Evolutionary conservation across 1,140 invertebrate genomes (phyloP), one percentile per base, ranked within the genome.

Genomic region (Scaptodrosophila lebanonensis): DNA sequence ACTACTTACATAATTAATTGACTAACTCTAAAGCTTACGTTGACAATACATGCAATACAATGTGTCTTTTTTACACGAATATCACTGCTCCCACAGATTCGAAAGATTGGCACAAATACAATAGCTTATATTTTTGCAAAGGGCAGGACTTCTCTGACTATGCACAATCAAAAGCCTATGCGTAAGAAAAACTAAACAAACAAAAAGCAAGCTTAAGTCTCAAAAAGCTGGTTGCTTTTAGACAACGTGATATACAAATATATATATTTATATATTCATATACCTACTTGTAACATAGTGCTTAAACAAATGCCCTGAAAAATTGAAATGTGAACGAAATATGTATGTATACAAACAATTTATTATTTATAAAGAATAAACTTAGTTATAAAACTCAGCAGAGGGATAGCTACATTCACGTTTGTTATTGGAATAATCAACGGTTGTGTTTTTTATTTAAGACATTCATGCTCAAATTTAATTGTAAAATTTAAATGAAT

Each of bases 81-180:
- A 11, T 20, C 50, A 52, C 63, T 70, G 57, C 76, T 62, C 47
- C 72, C 64, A 68, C 72, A 77, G 72, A 77, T 77, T 72, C 73
- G n/a, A 79, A 68, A 79, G 72, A 77, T 77, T 77, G 72, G 72
- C 72, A 67, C 32, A 33, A 48, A 53, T 77, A 77, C 58, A 67
- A 68, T 67, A 65, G 73, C 36, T 38, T 77, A 40, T 77, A 54
- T 51, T 35, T 72, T 25, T 25, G 8, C 22, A 25, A 25, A 8
- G 8, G 3, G 54, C 72, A 72, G 67, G 63, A 76, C 20, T 47
- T 32, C n/a, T n/a, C n/a, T 22, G 44, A 71, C 57, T 40, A n/a
- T n/a, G n/a, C n/a, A 50, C 42, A 66, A 47, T 20, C 38, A 45
- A 56, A 62, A 44, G 13, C 25, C 13, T 57, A 27, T 43, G 35